Conservation (phyloP, 2,113 vertebrate species). For the Rhabdomys dilectus region DNA sequence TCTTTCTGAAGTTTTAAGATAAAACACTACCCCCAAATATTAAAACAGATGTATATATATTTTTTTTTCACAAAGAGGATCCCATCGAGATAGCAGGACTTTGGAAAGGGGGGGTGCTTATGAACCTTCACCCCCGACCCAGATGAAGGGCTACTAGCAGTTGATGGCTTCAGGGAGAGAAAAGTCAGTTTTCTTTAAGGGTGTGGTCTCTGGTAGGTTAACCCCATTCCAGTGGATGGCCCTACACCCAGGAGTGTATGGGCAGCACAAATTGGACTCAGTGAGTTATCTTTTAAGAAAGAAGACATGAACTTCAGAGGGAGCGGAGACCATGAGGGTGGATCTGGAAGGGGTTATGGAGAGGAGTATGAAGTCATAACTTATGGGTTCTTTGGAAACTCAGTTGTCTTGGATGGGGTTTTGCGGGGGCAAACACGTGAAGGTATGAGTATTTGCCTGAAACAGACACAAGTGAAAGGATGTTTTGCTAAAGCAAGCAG, state of each 20-base stretch:
- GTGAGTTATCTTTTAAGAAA: neutral
- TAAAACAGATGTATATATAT: neutral
- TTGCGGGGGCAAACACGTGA: no score
- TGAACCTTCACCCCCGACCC: neutral
- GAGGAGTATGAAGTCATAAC: neutral
- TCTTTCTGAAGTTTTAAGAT: slow-evolving; percentile 43
- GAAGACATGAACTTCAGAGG: neutral
- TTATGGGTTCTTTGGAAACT: no score
- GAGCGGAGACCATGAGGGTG: neutral
- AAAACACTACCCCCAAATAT: neutral
- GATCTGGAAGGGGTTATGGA: neutral
- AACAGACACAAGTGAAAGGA: no score
- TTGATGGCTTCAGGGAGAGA: neutral
- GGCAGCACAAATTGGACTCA: neutral
- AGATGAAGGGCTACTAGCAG: neutral
- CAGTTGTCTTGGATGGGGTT: no score
- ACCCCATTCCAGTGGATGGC: neutral
- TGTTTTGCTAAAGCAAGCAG: no score
- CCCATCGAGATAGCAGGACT: neutral
- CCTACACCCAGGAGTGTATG: neutral
- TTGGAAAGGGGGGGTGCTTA: neutral
- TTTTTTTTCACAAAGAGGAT: neutral
- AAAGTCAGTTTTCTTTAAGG: neutral
- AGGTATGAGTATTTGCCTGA: no score
- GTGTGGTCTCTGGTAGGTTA: no score